Evolutionary conservation across 2,113 vertebrate species (phyloP).

Genomic region (Corythoichthys intestinalis): DNA sequence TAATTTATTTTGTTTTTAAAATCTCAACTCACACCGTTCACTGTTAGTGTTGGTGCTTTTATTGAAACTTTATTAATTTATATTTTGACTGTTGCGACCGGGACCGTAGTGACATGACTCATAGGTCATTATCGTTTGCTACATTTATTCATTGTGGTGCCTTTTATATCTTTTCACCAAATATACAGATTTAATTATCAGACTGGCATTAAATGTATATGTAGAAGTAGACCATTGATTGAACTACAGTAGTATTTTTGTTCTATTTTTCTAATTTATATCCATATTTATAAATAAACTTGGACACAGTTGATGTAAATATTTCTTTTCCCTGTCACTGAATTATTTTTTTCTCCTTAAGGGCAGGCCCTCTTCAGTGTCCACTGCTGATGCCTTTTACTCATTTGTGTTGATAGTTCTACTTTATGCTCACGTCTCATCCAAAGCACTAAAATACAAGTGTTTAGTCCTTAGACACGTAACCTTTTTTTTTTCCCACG

Average conservation of each 20-base stretch:
- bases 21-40: slow-evolving; percentile 62
- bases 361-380: slow-evolving; percentile 81
- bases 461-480: neutral
- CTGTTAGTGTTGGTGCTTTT: slow-evolving; percentile 58
- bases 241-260: slow-evolving; percentile 55
- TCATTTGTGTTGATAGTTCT: slow-evolving; percentile 8
- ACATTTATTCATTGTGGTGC: slow-evolving; percentile 72
- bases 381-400: slow-evolving; percentile 50
- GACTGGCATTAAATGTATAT: slow-evolving; percentile 62
- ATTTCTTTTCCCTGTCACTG: slow-evolving; percentile 60
- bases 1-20: slow-evolving; percentile 77
- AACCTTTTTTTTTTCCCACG: neutral
- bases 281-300: slow-evolving; percentile 91
- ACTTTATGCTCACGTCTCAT: slow-evolving; percentile 30
- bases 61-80: slow-evolving; percentile 72
- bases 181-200: slow-evolving; percentile 71
- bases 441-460: slow-evolving; percentile 60
- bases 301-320: slow-evolving; percentile 83
- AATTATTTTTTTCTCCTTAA: slow-evolving; percentile 50
- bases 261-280: slow-evolving; percentile 79
- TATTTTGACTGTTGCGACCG: slow-evolving; percentile 68
- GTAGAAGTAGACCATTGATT: slow-evolving; percentile 61
- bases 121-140: slow-evolving; percentile 60
- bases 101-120: slow-evolving; percentile 35
- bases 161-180: slow-evolving; percentile 77